These are phyloP conservation scores for Poeciliopsis presidionis DNA, from an alignment of 2,797 vertebrate species.

Conservation along the genomic window DNA sequence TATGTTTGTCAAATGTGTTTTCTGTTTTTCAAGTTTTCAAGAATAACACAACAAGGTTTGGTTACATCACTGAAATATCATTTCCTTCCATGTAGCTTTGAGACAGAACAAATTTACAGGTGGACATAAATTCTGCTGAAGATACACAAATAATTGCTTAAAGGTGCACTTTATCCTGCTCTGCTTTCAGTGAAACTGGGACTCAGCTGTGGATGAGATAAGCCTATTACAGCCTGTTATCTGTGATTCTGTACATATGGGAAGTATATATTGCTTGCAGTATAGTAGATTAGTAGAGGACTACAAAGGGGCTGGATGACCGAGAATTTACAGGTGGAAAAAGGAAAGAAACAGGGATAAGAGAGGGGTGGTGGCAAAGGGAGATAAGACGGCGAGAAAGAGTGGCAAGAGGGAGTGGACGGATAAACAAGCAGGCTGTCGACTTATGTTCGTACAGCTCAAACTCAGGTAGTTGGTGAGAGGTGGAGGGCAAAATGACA, in stretches of 20 bases:
- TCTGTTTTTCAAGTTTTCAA: not conserved
- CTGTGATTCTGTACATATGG: slow-evolving; percentile 44
- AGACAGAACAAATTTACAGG: slow-evolving; percentile 25
- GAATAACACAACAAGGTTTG: not conserved
- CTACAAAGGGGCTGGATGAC: slow-evolving; percentile 71
- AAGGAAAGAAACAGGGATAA: slow-evolving; percentile 31
- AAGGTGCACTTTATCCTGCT: slow-evolving; percentile 16
- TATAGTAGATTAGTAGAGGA: slow-evolving; percentile 63
- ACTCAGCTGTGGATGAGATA: slow-evolving; percentile 50
- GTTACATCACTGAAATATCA: not conserved
- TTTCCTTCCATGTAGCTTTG: slow-evolving; percentile 23
- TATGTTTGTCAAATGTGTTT: not conserved
- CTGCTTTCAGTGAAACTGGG: slow-evolving; percentile 28
- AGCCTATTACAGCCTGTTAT: slow-evolving; percentile 67
- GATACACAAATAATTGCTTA: slow-evolving; percentile 15
- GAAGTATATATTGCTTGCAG: slow-evolving; percentile 41
- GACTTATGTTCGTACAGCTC: slow-evolving; percentile 24
- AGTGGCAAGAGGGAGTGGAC: slow-evolving; percentile 17
- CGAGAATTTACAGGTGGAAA: slow-evolving; percentile 52
- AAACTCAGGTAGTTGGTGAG: slow-evolving; percentile 41
- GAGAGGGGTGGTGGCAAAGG: slow-evolving; percentile 23
- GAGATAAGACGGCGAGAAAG: slow-evolving; percentile 35
- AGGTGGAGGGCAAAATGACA: slow-evolving; percentile 16
- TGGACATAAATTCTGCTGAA: slow-evolving; percentile 45
- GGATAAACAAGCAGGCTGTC: slow-evolving; percentile 43